Evolutionary conservation across 30 jellyfish, hydroid and myxozoan species (phyloP).

Genomic region (Sanderia malayensis): DNA sequence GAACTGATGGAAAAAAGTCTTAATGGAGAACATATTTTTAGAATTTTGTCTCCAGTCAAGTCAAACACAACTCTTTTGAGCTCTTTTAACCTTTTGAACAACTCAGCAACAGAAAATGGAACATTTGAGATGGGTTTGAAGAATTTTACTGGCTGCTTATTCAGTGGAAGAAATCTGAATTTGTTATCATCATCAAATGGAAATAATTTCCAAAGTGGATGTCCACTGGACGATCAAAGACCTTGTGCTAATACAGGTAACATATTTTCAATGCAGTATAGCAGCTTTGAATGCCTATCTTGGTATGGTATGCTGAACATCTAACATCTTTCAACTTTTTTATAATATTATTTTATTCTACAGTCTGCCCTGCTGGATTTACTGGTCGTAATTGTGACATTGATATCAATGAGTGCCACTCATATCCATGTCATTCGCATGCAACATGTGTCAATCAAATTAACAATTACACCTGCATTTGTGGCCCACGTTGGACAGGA

Average conservation of each 20-base stretch:
- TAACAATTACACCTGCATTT: slow-evolving; percentile 56
- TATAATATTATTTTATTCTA: not conserved
- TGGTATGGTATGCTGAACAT: too few species aligned
- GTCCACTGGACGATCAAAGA: slow-evolving; percentile 56
- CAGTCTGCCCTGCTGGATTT: slow-evolving; percentile 73
- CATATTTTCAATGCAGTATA: too few species aligned
- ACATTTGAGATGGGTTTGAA: slow-evolving; percentile 25
- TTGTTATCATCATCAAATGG: slow-evolving; percentile 18
- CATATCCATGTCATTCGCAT: slow-evolving; percentile 75
- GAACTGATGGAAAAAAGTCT: not conserved
- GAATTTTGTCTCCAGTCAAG: slow-evolving; percentile 16
- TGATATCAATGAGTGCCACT: slow-evolving; percentile 61
- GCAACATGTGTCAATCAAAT: slow-evolving; percentile 67
- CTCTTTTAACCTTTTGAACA: not conserved
- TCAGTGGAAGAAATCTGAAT: slow-evolving; percentile 37
- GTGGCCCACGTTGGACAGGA: slow-evolving; percentile 87
- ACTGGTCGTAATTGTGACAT: slow-evolving; percentile 56
- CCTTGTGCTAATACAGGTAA: slow-evolving; percentile 41
- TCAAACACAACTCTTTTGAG: slow-evolving; percentile 17
- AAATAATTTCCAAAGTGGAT: not conserved
- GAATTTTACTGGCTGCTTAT: slow-evolving; percentile 49
- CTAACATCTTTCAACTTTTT: too few species aligned
- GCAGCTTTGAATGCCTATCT: too few species aligned
- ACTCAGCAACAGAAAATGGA: slow-evolving; percentile 18
- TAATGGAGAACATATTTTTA: not conserved